Conservation (phyloP, 1,140 invertebrate genomes). For the Theocolax elegans region DNA sequence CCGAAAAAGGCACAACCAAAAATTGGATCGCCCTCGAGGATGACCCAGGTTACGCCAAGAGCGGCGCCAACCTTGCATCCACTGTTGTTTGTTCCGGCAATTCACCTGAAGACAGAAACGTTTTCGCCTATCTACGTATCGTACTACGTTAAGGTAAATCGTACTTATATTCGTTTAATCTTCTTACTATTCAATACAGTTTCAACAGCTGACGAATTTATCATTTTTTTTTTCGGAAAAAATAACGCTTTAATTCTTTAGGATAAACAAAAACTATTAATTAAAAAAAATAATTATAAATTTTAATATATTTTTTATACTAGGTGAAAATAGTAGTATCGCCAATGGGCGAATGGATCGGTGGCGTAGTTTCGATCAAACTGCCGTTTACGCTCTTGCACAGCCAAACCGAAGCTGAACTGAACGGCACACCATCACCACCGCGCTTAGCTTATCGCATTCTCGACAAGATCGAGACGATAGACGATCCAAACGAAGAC, state of each 20-base stretch:
- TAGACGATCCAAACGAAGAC: slow-evolving; percentile 41
- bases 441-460: slow-evolving; percentile 19
- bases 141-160: slow-evolving; percentile 84
- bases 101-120: slow-evolving; percentile 78
- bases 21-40: slow-evolving; percentile 86
- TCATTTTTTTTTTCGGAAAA: too few relatives aligned
- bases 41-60: slow-evolving; percentile 73
- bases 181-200: too few relatives aligned
- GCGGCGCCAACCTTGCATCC: slow-evolving; percentile 75
- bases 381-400: slow-evolving; percentile 82
- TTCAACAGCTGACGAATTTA: too few relatives aligned
- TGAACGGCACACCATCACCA: slow-evolving; percentile 46
- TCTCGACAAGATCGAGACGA: slow-evolving; percentile 38
- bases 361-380: slow-evolving; percentile 81
- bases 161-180: neutral
- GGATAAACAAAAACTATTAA: too few relatives aligned
- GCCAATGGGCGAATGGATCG: slow-evolving; percentile 80
- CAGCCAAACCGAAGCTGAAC: slow-evolving; percentile 64
- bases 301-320: too few relatives aligned
- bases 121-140: slow-evolving; percentile 89
- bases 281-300: too few relatives aligned
- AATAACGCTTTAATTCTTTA: too few relatives aligned
- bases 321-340: slow-evolving; percentile 80
- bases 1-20: slow-evolving; percentile 80
- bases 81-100: slow-evolving; percentile 73